Percentiles rank a stretch among this genome's conserved stretches.
Evolutionary conservation across 2,888 invertebrate species (phyloP).

Genomic region (Villa cingulata): DNA sequence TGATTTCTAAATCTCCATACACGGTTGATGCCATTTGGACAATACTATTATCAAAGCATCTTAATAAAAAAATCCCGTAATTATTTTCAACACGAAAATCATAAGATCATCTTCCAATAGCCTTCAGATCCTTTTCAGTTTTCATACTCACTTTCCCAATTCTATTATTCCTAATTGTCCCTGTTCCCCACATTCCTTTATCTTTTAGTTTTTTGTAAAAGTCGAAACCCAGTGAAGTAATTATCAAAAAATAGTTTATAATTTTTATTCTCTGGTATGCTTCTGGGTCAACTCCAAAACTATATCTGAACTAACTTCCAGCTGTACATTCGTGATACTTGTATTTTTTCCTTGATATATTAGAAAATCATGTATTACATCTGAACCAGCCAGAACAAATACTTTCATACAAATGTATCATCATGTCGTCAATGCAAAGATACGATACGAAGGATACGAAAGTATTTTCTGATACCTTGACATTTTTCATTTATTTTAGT

Average conservation of each 20-base stretch:
- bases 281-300: not conserved
- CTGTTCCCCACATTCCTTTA: too few relatives aligned
- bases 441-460: too few relatives aligned
- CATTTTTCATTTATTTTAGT: not conserved
- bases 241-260: not conserved
- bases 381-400: constrained; percentile 1
- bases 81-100: too few relatives aligned
- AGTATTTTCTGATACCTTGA: not conserved
- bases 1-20: too few relatives aligned
- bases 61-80: too few relatives aligned
- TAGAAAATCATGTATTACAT: constrained; percentile 1
- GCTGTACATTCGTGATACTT: not conserved
- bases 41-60: too few relatives aligned
- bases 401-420: constrained; percentile 1
- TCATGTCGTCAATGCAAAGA: constrained; percentile 5
- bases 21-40: too few relatives aligned
- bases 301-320: constrained; percentile 2
- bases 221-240: constrained; percentile 1
- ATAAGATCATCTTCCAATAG: too few relatives aligned
- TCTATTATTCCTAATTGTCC: too few relatives aligned
- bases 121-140: too few relatives aligned
- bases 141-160: not conserved
- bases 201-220: too few relatives aligned
- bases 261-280: not conserved
- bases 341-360: constrained; percentile 3